phyloP scores from a whole-genome alignment of 2,797 vertebrate genomes.

The Ctenochaetus hawaiiensis region DNA sequence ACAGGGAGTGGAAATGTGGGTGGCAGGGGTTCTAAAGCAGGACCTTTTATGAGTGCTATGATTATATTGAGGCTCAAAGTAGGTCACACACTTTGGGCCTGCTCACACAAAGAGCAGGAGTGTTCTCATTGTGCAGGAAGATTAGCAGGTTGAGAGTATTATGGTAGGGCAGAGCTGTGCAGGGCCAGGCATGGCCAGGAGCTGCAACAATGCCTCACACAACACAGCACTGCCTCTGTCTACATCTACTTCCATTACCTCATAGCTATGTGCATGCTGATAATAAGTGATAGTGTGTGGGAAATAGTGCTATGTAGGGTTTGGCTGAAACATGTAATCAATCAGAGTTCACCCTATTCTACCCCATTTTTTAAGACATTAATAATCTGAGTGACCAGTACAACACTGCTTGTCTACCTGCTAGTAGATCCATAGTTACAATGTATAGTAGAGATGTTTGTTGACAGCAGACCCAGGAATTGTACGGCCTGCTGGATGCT shows the following conservation, averaged over 20 bases:
- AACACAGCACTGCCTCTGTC: slow-evolving; percentile 37
- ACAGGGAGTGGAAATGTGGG: slow-evolving; percentile 32
- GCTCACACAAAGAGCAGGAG: slow-evolving; percentile 59
- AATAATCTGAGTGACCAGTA: no score
- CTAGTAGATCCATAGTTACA: background rate
- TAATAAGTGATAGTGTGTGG: slow-evolving; percentile 42
- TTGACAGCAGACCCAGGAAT: no score
- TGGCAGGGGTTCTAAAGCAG: slow-evolving; percentile 34
- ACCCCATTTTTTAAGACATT: background rate
- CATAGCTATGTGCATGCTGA: slow-evolving; percentile 45
- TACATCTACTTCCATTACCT: slow-evolving; percentile 56
- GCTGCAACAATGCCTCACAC: slow-evolving; percentile 26
- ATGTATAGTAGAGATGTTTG: background rate
- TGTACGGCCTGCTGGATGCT: no score
- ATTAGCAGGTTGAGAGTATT: slow-evolving; percentile 61
- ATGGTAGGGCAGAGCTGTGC: slow-evolving; percentile 36
- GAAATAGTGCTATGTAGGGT: slow-evolving; percentile 10
- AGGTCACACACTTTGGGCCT: slow-evolving; percentile 58
- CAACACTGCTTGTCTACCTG: background rate
- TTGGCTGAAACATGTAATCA: background rate
- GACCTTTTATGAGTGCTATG: slow-evolving; percentile 53
- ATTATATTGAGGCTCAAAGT: slow-evolving; percentile 62
- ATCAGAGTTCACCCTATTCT: no score
- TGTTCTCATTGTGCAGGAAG: slow-evolving; percentile 59
- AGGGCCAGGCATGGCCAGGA: slow-evolving; percentile 44